These are phyloP conservation scores for Sycophila sp. DNA, from an alignment of 1,140 invertebrate genomes.

Conservation along the genomic window DNA sequence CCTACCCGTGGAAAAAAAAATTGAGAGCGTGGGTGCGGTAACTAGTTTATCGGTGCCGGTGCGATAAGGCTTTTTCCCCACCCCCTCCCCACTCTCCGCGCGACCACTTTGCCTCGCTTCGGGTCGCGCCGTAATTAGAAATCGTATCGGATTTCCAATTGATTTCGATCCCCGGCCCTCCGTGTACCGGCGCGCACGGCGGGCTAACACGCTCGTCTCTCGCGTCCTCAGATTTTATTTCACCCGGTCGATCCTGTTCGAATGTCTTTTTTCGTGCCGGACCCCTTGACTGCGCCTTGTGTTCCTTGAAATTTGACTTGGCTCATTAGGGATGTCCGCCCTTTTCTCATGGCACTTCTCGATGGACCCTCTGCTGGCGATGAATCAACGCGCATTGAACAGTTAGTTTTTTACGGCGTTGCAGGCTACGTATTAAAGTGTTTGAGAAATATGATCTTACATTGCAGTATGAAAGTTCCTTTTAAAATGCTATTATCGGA, in stretches of 20 bases:
- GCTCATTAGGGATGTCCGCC: no score
- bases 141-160: constrained; percentile 35
- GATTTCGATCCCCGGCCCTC: constrained; percentile 22
- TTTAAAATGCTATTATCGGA: no score
- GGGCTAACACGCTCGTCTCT: constrained; percentile 12
- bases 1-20: constrained; percentile 26
- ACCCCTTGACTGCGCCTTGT: no score
- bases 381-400: no score
- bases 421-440: no score
- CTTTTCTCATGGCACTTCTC: no score
- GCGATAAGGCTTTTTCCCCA: constrained; percentile 14
- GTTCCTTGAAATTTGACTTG: background rate
- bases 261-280: background rate
- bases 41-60: constrained; percentile 20
- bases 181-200: background rate
- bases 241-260: background rate
- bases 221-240: constrained; percentile 19
- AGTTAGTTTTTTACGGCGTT: no score
- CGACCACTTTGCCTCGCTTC: background rate
- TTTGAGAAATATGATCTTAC: no score
- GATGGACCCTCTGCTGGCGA: no score
- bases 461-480: no score
- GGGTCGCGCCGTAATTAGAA: constrained; percentile 33
- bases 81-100: background rate
- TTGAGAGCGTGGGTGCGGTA: background rate